Evolutionary conservation across 2,113 vertebrate genomes (phyloP).

Genomic region (Urocolius indicus): DNA sequence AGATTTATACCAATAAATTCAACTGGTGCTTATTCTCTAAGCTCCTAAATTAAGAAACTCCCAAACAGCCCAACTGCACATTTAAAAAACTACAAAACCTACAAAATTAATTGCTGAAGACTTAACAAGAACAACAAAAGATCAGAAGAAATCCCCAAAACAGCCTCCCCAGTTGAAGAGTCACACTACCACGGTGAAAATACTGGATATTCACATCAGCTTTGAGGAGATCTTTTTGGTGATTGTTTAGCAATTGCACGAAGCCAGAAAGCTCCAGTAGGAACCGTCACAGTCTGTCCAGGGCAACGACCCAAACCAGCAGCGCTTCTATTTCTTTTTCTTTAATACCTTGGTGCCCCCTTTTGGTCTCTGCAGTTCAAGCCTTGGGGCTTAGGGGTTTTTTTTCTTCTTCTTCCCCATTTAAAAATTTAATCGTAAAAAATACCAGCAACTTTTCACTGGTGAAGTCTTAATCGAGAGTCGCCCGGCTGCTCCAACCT

Average conservation of each 20-base stretch:
- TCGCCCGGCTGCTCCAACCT: slow-evolving; percentile 39
- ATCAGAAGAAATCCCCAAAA: background rate
- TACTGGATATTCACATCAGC: background rate
- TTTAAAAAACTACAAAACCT: background rate
- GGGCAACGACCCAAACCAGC: slow-evolving; percentile 31
- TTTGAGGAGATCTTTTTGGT: background rate
- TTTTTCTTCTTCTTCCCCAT: background rate
- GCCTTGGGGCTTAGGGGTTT: slow-evolving; percentile 25
- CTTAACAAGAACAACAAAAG: background rate
- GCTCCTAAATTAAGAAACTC: background rate
- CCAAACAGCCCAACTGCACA: background rate
- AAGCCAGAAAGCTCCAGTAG: background rate
- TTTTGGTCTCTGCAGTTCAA: slow-evolving; percentile 79
- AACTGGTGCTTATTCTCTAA: background rate
- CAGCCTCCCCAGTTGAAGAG: background rate
- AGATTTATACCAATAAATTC: background rate
- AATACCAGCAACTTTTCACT: slow-evolving; percentile 68
- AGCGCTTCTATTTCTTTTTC: slow-evolving; percentile 5
- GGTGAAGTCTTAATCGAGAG: slow-evolving; percentile 63
- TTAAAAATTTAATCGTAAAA: slow-evolving; percentile 54
- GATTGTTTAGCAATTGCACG: background rate
- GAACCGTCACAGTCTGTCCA: background rate
- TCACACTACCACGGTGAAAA: background rate
- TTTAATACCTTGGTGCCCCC: slow-evolving; percentile 82
- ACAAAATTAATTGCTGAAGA: background rate